Base-by-base conservation (phyloP, 23 tunicate genomes). In the Styela plicata region DNA sequence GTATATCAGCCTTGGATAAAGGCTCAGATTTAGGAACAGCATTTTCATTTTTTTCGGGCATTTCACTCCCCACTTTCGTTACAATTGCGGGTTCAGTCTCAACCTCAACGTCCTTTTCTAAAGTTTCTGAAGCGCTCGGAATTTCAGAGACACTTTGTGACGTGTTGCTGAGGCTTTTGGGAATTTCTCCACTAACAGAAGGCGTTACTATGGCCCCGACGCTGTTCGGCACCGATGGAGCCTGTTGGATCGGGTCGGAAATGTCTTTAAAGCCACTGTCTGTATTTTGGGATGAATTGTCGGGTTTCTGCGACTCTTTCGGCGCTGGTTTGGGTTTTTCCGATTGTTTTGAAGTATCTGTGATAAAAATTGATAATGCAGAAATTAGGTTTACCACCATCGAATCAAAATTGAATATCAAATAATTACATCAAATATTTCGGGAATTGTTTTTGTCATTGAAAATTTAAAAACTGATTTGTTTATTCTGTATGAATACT, bases 81-180 rank as follows among this genome's bases (percentile, higher is more conserved):
- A 5, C 10, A 13, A 13, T 5, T 7, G 13, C 57, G 13, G 57
- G 57, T n/a, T n/a, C n/a, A n/a, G n/a, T n/a, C 57, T 44, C 57
- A 7, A 44, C 70, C 17, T 10, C 17, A 27, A 25, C 70, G 10
- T 3, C 70, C 5, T 67, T 67, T 67, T 67, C 31, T 67, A 25
- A 21, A 25, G 71, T 27, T 23, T 67, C 71, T 16, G 1, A 1
- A 19, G 22, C 23, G 30, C 32, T 67, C 16, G 71, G 71, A 23
- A 67, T 67, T 1, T 67, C 71, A 17, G 71, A 67, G 16, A 67
- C 71, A 21, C 32, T 23, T 22, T 67, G 71, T 67, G 71, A 67
- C 24, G 71, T 67, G 31, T 67, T 67, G 71, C 71, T 67, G 30
- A 67, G 31, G 31, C 71, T 67, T 29, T 67, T 27, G 16, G 71